These are phyloP conservation scores for Aethes cnicana DNA, from an alignment of 2,888 invertebrate genomes.

Conservation along the genomic window DNA sequence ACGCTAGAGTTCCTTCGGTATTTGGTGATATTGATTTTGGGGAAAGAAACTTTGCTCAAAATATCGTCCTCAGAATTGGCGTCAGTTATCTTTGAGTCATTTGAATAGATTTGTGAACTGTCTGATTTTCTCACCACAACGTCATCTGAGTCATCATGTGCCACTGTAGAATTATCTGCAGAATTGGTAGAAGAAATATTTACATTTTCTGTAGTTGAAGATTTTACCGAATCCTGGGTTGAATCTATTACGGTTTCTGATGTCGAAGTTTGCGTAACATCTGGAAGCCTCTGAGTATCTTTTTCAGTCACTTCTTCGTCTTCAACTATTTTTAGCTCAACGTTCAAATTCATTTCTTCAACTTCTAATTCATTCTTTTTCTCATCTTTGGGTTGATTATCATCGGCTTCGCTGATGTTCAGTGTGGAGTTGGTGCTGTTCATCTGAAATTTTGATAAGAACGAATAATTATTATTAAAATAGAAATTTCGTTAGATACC, in stretches of 20 bases:
- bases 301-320: constrained; percentile 58
- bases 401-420: constrained; percentile 51
- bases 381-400: constrained; percentile 32
- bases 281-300: constrained; percentile 30
- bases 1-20: constrained; percentile 76
- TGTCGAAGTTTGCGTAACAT: constrained; percentile 26
- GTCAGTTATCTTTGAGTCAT: constrained; percentile 28
- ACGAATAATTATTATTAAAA: too few species aligned
- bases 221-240: constrained; percentile 1
- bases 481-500: too few species aligned
- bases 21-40: constrained; percentile 67
- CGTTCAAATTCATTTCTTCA: constrained; percentile 63
- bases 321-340: constrained; percentile 77
- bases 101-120: background rate
- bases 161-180: background rate
- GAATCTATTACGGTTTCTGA: constrained; percentile 36
- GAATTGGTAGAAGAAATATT: constrained; percentile 28
- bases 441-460: constrained; percentile 50
- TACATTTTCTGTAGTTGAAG: constrained; percentile 33
- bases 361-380: constrained; percentile 52
- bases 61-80: constrained; percentile 60
- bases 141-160: constrained; percentile 22
- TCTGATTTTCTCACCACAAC: constrained; percentile 14
- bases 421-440: constrained; percentile 55
- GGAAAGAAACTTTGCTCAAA: constrained; percentile 56